Conservation (phyloP, 2,797 vertebrate genomes). For the Tachyglossus aculeatus region DNA sequence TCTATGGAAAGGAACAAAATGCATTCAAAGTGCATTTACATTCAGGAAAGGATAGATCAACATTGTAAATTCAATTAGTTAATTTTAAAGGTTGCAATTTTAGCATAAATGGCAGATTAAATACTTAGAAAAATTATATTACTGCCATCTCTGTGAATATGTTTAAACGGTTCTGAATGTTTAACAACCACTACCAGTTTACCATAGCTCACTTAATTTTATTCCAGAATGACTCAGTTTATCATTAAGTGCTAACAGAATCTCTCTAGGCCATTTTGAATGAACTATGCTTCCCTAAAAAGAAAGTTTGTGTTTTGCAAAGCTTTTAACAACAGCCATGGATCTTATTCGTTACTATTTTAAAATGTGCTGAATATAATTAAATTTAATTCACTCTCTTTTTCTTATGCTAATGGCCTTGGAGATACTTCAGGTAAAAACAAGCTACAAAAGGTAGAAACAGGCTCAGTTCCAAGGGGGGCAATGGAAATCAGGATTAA, state of each 20-base stretch:
- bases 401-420: too few species aligned
- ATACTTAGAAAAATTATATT: not conserved
- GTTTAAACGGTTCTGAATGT: constrained; percentile 9
- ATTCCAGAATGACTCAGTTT: not conserved
- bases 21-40: not conserved
- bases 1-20: not conserved
- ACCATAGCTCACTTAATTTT: not conserved
- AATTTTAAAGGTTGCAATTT: not conserved
- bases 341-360: too few species aligned
- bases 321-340: too few species aligned
- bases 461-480: too few species aligned
- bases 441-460: too few species aligned
- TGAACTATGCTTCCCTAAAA: not conserved
- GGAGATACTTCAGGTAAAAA: too few species aligned
- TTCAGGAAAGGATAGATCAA: not conserved
- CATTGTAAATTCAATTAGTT: not conserved
- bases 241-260: not conserved
- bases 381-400: too few species aligned
- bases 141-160: not conserved
- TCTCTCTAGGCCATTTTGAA: not conserved
- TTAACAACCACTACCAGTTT: not conserved
- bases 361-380: too few species aligned
- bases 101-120: not conserved
- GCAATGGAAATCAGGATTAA: too few species aligned
- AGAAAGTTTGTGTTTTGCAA: not conserved